Evolutionary conservation across 2,888 invertebrate genomes (phyloP).

Genomic region (Autographa pulchrina): DNA sequence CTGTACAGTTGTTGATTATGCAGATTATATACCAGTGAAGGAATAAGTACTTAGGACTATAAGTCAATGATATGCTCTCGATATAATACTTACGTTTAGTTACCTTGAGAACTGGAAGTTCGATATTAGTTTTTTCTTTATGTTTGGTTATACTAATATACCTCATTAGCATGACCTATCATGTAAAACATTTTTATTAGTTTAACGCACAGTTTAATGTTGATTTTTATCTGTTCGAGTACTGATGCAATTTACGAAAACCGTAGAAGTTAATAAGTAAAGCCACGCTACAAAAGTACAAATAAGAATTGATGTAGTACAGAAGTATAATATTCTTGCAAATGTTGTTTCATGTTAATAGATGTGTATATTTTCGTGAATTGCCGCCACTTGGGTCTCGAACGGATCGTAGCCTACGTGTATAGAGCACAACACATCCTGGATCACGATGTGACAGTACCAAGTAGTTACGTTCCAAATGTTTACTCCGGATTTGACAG

Average conservation of each 20-base stretch:
- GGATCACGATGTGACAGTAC: slow-evolving; percentile 47
- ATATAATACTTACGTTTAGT: slow-evolving; percentile 84
- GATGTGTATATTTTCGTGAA: slow-evolving; percentile 57
- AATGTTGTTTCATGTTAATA: slow-evolving; percentile 56
- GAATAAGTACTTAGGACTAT: slow-evolving; percentile 81
- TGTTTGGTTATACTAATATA: slow-evolving; percentile 76
- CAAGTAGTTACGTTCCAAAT: slow-evolving; percentile 39
- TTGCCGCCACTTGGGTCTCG: slow-evolving; percentile 34
- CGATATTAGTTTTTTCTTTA: slow-evolving; percentile 78
- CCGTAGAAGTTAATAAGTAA: slow-evolving; percentile 34
- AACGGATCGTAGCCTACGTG: slow-evolving; percentile 48
- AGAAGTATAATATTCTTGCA: slow-evolving; percentile 48
- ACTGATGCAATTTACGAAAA: slow-evolving; percentile 47
- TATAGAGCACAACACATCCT: slow-evolving; percentile 60
- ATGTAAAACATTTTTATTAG: slow-evolving; percentile 76
- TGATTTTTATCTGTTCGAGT: slow-evolving; percentile 60
- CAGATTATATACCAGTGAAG: slow-evolving; percentile 83
- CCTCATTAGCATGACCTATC: slow-evolving; percentile 85
- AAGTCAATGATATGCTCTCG: slow-evolving; percentile 82
- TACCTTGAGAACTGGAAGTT: slow-evolving; percentile 88
- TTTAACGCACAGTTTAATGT: slow-evolving; percentile 66
- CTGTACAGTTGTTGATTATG: slow-evolving; percentile 77
- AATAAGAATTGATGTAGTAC: slow-evolving; percentile 60
- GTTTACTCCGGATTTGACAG: slow-evolving; percentile 19
- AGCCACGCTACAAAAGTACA: slow-evolving; percentile 59